These are phyloP conservation scores for Epinephelus awoara DNA, from an alignment of 2,797 vertebrate genomes.

Conservation along the genomic window DNA sequence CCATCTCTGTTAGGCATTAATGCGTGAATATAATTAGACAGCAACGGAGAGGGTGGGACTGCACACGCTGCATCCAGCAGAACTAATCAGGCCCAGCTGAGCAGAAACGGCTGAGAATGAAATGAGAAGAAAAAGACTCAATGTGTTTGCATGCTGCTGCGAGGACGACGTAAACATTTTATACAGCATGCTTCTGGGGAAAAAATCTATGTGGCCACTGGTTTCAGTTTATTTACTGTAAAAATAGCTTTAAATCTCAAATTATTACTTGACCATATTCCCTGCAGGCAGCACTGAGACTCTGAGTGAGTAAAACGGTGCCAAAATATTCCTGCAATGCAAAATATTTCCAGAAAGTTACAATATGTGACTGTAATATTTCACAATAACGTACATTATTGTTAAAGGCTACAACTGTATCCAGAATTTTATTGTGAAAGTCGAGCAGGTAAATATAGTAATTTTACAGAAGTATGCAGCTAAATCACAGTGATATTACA, in stretches of 20 bases:
- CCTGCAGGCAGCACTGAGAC: background rate
- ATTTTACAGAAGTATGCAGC: no score
- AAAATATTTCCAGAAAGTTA: no score
- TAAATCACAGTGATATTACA: no score
- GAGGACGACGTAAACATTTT: slow-evolving; percentile 12
- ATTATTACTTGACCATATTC: no score
- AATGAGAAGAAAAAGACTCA: background rate
- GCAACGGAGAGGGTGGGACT: slow-evolving; percentile 11
- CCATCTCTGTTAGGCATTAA: slow-evolving; percentile 38
- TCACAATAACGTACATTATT: no score
- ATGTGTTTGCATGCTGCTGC: background rate
- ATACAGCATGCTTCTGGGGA: background rate
- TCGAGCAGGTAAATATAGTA: no score
- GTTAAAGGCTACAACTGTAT: no score
- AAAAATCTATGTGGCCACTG: no score
- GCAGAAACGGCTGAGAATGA: slow-evolving; percentile 23
- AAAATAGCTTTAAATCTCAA: background rate
- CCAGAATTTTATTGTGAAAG: no score
- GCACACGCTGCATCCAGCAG: slow-evolving; percentile 8
- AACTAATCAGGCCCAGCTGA: slow-evolving; percentile 11
- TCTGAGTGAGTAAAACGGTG: background rate
- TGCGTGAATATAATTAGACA: slow-evolving; percentile 60
- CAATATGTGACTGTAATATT: no score
- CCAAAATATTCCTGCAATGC: no score
- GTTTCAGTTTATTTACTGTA: background rate